Evolutionary conservation across 2,113 vertebrate species (phyloP).

Genomic region (Clarias gariepinus): DNA sequence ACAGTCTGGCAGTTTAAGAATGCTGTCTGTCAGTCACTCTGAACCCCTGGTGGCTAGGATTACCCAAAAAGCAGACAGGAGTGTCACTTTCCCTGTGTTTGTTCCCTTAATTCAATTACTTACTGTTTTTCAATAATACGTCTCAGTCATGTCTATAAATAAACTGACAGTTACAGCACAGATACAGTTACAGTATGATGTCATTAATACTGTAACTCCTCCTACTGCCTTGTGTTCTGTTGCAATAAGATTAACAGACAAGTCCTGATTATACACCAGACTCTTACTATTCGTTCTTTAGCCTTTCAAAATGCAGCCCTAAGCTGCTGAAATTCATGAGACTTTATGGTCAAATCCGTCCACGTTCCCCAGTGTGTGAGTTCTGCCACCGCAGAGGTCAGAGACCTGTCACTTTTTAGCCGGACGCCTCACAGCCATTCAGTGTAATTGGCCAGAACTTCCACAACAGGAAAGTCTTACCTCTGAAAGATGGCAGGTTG

Average conservation of each 20-base stretch:
- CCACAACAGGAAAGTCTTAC: slow-evolving; percentile 45
- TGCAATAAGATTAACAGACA: background rate
- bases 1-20: slow-evolving; percentile 44
- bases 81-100: background rate
- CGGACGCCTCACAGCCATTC: slow-evolving; percentile 44
- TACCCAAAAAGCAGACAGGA: background rate
- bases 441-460: slow-evolving; percentile 56
- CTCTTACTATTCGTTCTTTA: slow-evolving; percentile 10
- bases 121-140: background rate
- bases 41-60: slow-evolving; percentile 27
- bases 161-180: background rate
- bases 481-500: slow-evolving; percentile 8
- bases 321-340: slow-evolving; percentile 47
- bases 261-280: slow-evolving; percentile 1
- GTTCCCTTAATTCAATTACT: background rate
- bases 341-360: slow-evolving; percentile 22
- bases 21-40: slow-evolving; percentile 37
- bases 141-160: background rate
- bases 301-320: slow-evolving; percentile 35
- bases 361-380: slow-evolving; percentile 32
- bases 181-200: background rate
- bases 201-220: background rate
- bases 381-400: slow-evolving; percentile 51
- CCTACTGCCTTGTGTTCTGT: background rate
- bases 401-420: slow-evolving; percentile 55